phyloP scores from a whole-genome alignment of 2,888 invertebrate genomes.

The Cantharis flavilabris region DNA sequence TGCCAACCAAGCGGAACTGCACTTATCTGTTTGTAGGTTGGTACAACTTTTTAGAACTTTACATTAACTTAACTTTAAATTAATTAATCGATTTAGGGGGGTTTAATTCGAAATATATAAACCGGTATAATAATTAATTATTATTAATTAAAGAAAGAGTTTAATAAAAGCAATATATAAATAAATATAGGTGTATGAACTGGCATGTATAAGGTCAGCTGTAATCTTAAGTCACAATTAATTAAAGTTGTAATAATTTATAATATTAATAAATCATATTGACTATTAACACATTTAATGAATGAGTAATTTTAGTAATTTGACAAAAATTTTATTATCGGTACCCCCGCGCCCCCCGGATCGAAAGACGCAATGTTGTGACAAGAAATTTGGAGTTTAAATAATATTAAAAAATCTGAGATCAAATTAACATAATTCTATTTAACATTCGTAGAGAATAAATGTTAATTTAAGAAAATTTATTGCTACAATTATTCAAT shows the following conservation, averaged over 20 bases:
- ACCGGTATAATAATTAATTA: not conserved
- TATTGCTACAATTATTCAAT: not conserved
- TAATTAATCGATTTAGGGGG: not conserved
- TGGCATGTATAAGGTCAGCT: not conserved
- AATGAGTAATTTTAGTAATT: not conserved
- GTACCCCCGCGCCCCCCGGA: not conserved
- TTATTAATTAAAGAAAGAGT: not conserved
- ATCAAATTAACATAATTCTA: not conserved
- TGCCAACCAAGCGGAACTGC: not conserved
- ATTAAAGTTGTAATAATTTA: not conserved
- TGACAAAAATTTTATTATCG: not conserved
- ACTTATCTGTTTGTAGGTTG: not conserved
- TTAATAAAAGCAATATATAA: not conserved
- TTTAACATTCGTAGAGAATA: not conserved
- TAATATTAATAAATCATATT: not conserved
- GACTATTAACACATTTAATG: not conserved
- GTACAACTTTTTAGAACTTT: not conserved
- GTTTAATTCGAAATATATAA: not conserved
- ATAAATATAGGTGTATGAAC: not conserved
- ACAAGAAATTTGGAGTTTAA: not conserved
- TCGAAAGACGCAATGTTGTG: not conserved
- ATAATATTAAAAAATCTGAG: not conserved
- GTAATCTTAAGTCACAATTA: not conserved
- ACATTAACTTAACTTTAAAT: not conserved
- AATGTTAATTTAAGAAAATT: not conserved